A percentile compares a stretch with the other conserved stretches of the same genome.
Conservation (phyloP, 2,113 vertebrate genomes). For the Hyla sarda region DNA sequence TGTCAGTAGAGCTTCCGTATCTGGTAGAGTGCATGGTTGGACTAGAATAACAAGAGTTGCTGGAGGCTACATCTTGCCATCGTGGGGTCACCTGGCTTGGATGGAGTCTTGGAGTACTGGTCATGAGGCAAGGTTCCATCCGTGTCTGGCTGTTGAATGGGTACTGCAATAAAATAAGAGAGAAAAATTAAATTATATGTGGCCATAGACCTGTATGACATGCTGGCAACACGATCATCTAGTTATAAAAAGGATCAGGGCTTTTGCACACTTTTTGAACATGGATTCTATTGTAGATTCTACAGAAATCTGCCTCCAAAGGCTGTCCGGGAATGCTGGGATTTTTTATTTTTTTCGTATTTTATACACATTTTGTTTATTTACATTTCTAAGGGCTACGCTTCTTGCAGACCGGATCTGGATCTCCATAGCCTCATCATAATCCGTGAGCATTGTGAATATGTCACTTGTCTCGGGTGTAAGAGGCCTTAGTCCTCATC, state of each 20-base stretch:
- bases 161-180: constrained; percentile 79
- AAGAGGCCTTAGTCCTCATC: neutral
- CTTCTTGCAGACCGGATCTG: neutral
- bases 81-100: constrained; percentile 89
- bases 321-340: no score
- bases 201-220: no score
- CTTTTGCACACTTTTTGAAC: no score
- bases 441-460: neutral
- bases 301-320: no score
- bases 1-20: constrained; percentile 88
- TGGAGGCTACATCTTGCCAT: constrained; percentile 91
- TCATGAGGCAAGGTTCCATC: constrained; percentile 97
- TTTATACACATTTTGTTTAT: no score
- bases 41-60: constrained; percentile 91
- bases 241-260: neutral
- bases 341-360: no score
- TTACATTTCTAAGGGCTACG: neutral
- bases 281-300: no score
- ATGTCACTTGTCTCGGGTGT: neutral
- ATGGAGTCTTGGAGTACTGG: constrained; percentile 89
- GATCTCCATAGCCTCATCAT: neutral
- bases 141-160: constrained; percentile 92
- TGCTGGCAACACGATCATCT: no score
- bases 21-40: constrained; percentile 92
- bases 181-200: neutral